Base-by-base conservation (phyloP, 2,888 invertebrate genomes). In the Cryptophagus acutangulus region DNA sequence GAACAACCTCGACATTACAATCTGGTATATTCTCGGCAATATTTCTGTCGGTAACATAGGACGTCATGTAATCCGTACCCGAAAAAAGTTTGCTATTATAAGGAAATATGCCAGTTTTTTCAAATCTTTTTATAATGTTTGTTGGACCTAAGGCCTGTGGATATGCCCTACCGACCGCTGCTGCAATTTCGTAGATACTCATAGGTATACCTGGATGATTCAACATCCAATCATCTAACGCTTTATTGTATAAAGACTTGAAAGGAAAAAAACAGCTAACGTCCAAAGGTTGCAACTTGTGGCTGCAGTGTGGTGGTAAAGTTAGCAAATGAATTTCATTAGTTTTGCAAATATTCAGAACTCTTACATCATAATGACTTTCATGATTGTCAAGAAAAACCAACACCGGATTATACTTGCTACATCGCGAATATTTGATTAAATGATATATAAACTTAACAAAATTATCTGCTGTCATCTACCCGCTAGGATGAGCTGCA, bases 261-360 rank as follows among this genome's bases (percentile, higher is more conserved):
- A 41, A 37, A 3, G 29, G 31, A 9, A 20, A 29, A 25, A 20
- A 45, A 3, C 56, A 46, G 13, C 48, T 15, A 13, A 54, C 40
- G 45, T 62, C 59, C 33, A 63, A 50, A 6, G 63, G 61, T 43
- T 65, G 62, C 33, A 63, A 36, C 40, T 60, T 62, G 38, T 69
- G 61, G 10, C 55, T 55, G 44, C 61, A 59, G 54, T 67, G 64
- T 8, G 64, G 64, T 17, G 65, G 65, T 40, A 69, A 52, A 5
- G 63, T 62, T 17, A 69, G 41, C 26, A 68, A 47, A 33, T 56
- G 49, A 10, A 70, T 58, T 10, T 67, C 65, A 53, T 64, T 58
- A 5, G 63, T 61, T 55, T 60, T 62, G 35, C 58, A 55, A 34
- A 48, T 54, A 33, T 64, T 51, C 29, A 69, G 31, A 15, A 50